These are phyloP conservation scores for Aelia acuminata DNA, from an alignment of 2,888 invertebrate species.

Conservation along the genomic window DNA sequence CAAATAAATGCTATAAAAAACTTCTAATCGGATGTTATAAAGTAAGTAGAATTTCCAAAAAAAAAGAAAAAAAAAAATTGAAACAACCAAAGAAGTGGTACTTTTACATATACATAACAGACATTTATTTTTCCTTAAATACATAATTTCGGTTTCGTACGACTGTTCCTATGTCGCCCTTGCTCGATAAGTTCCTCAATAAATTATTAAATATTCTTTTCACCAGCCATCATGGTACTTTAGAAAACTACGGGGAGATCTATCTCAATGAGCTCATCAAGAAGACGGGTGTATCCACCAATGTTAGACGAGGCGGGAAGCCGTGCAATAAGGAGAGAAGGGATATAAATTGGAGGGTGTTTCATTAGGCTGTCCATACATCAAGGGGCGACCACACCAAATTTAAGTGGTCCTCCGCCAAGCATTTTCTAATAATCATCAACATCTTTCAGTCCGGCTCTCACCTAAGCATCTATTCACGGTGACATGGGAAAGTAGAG, in stretches of 20 bases:
- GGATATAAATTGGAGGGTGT: conserved; percentile 36
- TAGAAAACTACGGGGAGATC: not conserved
- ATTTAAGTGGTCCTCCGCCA: conserved; percentile 29
- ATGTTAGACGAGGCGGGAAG: conserved; percentile 6
- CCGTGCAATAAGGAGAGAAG: conserved; percentile 35
- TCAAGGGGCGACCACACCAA: conserved; percentile 8
- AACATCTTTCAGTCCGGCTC: conserved; percentile 40
- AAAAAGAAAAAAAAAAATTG: too few species aligned
- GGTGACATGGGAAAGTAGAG: not conserved
- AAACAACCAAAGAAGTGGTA: too few species aligned
- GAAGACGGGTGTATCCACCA: not conserved
- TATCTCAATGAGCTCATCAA: not conserved
- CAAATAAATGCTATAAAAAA: too few species aligned
- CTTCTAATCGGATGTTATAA: too few species aligned
- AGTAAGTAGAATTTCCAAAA: too few species aligned
- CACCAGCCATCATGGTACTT: not conserved
- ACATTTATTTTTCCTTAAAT: too few species aligned
- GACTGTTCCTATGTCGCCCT: too few species aligned
- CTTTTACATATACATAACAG: too few species aligned
- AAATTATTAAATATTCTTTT: not conserved
- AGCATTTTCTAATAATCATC: conserved; percentile 51
- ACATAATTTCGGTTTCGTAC: too few species aligned
- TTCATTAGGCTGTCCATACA: conserved; percentile 46
- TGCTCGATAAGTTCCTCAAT: too few species aligned
- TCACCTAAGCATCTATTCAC: conserved; percentile 16